Base-by-base conservation (phyloP, 2,888 invertebrate species). In the Sphaerophoria taeniata region DNA sequence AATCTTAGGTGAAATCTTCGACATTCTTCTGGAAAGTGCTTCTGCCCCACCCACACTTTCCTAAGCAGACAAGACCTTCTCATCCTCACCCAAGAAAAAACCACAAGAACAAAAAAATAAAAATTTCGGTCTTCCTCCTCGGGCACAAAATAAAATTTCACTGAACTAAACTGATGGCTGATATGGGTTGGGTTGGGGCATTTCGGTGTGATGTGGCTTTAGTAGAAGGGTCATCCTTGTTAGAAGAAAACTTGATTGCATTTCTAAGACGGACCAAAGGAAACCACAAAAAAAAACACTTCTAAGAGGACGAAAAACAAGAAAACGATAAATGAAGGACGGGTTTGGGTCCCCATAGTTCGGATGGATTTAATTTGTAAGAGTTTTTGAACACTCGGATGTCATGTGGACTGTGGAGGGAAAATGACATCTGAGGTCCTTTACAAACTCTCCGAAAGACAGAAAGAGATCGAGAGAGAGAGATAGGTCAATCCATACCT, bases 301-400 rank as follows among this genome's bases (percentile, higher is more conserved):
- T 31, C 39, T 9, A 31, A 43, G 6, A 24, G 49, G 14, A 12
- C 2, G 49, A 34, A 9, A 34, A 49, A 49, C 39, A 33, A 24
- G 47, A 12, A 56, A 63, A 65, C 67, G 75, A 69, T 33, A 71
- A 71, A 51, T 53, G 47, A 74, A 61, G 55, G 51, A 67, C 67
- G 55, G 80, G 61, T 84, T 60, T 72, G 75, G 80, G 76, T 80
- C 67, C 24, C 63, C n/a, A 60, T 60, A 58, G 75, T 63, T 85
- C 65, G 76, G 81, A 80, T 77, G 81, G 85, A 85, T 85, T 77
- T 85, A 85, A 85, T 85, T 85, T 85, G 81, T 85, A 70, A 85
- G 73, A 81, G 58, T 77, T 85, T 24, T 76, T 72, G 76, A 76
- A 76, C 76, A 77, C 77, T 77, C 73, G 65, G 75, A 75, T 77